Conservation (phyloP, 2,113 vertebrate genomes). For the Litocranius walleri region DNA sequence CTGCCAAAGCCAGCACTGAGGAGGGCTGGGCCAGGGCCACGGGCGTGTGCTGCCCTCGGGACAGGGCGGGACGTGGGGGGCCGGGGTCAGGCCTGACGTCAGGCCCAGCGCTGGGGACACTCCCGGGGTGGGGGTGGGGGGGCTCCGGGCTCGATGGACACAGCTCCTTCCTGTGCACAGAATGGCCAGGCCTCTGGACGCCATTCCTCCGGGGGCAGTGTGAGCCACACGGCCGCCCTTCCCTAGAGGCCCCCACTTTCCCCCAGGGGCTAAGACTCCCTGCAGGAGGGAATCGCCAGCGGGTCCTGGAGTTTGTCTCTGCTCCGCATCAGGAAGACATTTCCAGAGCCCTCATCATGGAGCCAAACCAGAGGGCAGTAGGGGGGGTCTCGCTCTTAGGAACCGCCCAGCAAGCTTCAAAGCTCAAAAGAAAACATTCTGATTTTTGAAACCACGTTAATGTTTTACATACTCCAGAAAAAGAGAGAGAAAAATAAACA, state of each 20-base stretch:
- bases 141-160: neutral
- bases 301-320: neutral
- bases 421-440: neutral
- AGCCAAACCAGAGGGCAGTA: neutral
- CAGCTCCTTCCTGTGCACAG: neutral
- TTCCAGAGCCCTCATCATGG: neutral
- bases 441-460: neutral
- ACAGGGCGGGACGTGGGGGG: neutral
- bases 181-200: neutral
- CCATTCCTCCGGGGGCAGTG: neutral
- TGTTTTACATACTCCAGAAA: neutral
- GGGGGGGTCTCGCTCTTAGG: accelerated
- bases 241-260: neutral
- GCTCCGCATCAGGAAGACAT: neutral
- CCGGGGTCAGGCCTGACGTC: neutral
- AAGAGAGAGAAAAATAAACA: neutral
- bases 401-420: neutral
- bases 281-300: accelerated
- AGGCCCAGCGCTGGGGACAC: neutral
- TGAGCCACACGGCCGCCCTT: accelerated
- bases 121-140: neutral
- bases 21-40: neutral
- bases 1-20: neutral
- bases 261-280: neutral
- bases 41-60: neutral